Evolutionary conservation across 2,113 vertebrate species (phyloP).

Genomic region (Dicentrarchus labrax): DNA sequence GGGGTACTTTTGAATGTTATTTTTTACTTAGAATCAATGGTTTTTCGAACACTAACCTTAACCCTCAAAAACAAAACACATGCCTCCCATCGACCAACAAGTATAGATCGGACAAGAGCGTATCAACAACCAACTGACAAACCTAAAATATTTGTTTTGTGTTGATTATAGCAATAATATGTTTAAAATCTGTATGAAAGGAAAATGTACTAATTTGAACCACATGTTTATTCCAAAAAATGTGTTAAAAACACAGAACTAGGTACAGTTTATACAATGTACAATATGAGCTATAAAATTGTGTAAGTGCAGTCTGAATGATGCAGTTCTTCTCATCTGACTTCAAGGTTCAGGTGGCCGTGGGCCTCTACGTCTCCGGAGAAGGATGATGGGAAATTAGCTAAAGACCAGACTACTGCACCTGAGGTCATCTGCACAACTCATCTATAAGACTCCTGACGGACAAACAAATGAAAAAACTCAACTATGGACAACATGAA

Average conservation of each 20-base stretch:
- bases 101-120: too few relatives aligned
- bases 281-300: neutral
- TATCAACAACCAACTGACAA: too few relatives aligned
- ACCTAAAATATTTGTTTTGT: too few relatives aligned
- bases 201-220: neutral
- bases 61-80: too few relatives aligned
- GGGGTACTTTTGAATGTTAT: too few relatives aligned
- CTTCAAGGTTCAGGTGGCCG: constrained; percentile 46
- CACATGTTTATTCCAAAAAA: neutral
- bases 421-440: constrained; percentile 54
- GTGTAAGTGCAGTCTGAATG: neutral
- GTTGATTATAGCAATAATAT: too few relatives aligned
- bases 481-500: neutral
- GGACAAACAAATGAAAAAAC: neutral
- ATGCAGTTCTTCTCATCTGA: constrained; percentile 14
- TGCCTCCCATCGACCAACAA: too few relatives aligned
- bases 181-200: neutral
- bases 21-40: too few relatives aligned
- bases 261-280: neutral
- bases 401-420: constrained; percentile 6
- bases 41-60: too few relatives aligned
- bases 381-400: constrained; percentile 38
- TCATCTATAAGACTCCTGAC: constrained; percentile 25
- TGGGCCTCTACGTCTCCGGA: neutral
- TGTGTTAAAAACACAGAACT: neutral